These are phyloP conservation scores for Diceros bicornis DNA, from an alignment of 2,797 vertebrate genomes.

Conservation along the genomic window DNA sequence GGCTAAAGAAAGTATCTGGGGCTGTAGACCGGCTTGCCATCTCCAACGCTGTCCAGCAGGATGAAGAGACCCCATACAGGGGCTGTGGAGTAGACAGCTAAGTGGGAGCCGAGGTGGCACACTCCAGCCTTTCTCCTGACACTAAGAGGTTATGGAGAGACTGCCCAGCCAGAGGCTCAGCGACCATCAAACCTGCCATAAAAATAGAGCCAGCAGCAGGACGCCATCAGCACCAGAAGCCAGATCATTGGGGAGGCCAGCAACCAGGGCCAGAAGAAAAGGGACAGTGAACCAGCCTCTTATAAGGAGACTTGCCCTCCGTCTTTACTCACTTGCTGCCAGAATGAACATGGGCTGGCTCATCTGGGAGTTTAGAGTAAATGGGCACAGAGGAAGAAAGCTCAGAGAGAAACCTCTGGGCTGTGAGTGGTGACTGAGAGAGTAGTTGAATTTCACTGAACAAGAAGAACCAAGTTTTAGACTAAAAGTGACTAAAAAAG, in stretches of 20 bases:
- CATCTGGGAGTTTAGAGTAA: neutral
- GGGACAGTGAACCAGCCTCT: neutral
- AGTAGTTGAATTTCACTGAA: constrained; percentile 36
- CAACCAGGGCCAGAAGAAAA: neutral
- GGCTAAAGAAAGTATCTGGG: neutral
- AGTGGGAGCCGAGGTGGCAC: neutral
- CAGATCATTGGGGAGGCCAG: neutral
- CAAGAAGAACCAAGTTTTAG: neutral
- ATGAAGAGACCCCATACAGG: neutral
- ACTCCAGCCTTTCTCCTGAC: neutral
- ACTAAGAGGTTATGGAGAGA: neutral
- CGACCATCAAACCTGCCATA: neutral
- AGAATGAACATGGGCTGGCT: neutral
- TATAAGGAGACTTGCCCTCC: neutral
- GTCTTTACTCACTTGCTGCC: neutral
- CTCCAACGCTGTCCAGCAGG: neutral
- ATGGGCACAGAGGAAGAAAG: neutral
- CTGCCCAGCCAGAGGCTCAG: neutral
- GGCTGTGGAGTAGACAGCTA: neutral
- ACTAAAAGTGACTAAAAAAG: neutral
- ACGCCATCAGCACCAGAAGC: neutral
- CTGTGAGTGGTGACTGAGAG: neutral
- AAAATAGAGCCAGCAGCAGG: neutral
- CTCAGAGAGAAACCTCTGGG: neutral
- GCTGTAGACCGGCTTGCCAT: neutral